Evolutionary conservation across 2,113 vertebrate genomes (phyloP), one percentile per base, ranked within the genome.

Genomic region (Octodon degus): DNA sequence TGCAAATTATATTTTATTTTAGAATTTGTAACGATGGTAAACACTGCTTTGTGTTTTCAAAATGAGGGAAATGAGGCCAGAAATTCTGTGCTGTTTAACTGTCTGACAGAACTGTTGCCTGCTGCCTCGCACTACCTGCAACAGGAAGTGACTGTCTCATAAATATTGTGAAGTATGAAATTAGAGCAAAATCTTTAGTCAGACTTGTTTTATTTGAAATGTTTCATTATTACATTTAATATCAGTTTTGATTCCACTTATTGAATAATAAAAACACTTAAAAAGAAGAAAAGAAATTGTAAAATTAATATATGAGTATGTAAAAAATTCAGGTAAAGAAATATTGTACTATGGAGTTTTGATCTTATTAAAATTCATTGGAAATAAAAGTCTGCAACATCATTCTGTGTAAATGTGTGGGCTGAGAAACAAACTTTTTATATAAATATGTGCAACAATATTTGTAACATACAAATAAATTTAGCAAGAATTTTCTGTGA

Each of bases 151-250:
- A 97, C 55, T 93, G 90, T 96, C 93, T 97, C 97, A 16, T 85
- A 97, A 97, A 96, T 90, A 95, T 22, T 96, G 53, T 90, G 65
- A 94, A 97, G 96, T 97, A 84, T 97, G 97, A 98, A 98, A 97
- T 98, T 63, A 97, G 98, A 98, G 65, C 50, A 93, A 47, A 97
- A 96, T 8, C 27, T 90, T 32, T 80, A 67, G 62, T 90, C 95
- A 47, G 60, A 80, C 79, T 81, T 97, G 17, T 90, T 96, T 97
- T 53, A 82, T 84, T 82, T 87, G 62, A 91, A 84, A 72, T 84
- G 17, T 86, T 94, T 92, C 58, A 37, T 91, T 12, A 70, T 83
- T n/a, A 87, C 96, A 89, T 58, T 43, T 76, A 27, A 86, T 85
- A 30, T 34, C 40, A 93, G n/a, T 86, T 95, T 94, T 88, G 40